phyloP scores from a whole-genome alignment of 2,797 vertebrate species.

The Apodemus agrarius region DNA sequence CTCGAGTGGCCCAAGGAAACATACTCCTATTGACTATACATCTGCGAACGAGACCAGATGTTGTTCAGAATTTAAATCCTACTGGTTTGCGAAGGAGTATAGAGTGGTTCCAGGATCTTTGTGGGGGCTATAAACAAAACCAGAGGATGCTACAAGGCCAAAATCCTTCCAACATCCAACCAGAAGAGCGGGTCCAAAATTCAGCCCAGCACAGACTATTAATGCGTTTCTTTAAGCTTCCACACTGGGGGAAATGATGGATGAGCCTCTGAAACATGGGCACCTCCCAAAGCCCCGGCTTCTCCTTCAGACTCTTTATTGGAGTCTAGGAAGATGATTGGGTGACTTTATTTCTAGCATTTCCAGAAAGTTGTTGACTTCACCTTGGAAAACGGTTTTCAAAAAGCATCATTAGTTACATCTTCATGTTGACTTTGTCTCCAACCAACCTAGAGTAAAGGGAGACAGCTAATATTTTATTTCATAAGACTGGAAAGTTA shows the following conservation, averaged over 20 bases:
- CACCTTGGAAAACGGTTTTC: slow-evolving; percentile 44
- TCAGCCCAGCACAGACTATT: fast-evolving
- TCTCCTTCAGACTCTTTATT: neutral
- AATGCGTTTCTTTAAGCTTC: neutral
- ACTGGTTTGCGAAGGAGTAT: neutral
- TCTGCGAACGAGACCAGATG: neutral
- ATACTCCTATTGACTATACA: neutral
- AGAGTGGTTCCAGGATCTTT: slow-evolving; percentile 21
- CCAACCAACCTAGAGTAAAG: slow-evolving; percentile 38
- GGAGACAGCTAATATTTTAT: slow-evolving; percentile 36
- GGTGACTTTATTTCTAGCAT: neutral
- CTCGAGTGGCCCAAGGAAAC: slow-evolving; percentile 18
- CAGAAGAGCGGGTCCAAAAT: neutral
- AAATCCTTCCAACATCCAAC: neutral
- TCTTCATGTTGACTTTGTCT: slow-evolving; percentile 30
- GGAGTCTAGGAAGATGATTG: neutral
- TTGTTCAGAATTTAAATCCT: slow-evolving; percentile 55
- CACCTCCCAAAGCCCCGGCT: neutral
- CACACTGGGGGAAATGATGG: neutral
- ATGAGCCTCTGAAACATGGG: slow-evolving; percentile 19
- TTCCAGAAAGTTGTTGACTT: slow-evolving; percentile 53
- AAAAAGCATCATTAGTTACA: slow-evolving; percentile 21
- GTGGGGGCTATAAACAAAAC: neutral
- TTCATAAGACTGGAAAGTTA: slow-evolving; percentile 34
- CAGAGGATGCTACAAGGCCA: neutral